Conservation (phyloP, 2,888 invertebrate species). For the Meteorus colon region DNA sequence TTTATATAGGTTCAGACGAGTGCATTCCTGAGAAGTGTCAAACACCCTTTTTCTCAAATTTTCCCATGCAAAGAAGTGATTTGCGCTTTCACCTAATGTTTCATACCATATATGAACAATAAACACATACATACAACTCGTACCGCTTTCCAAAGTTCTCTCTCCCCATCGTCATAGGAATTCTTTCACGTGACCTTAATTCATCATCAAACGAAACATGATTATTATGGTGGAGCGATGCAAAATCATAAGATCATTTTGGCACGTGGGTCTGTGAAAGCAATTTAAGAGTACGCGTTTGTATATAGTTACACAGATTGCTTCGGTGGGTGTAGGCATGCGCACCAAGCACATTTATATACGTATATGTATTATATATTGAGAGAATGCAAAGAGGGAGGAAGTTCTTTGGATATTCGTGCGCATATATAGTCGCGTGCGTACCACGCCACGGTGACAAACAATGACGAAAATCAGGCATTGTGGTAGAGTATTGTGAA, state of each 20-base stretch:
- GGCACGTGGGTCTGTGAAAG: slow-evolving; percentile 26
- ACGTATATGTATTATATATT: slow-evolving; percentile 30
- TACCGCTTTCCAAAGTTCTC: not conserved
- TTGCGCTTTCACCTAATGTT: not conserved
- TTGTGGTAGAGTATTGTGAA: slow-evolving; percentile 68
- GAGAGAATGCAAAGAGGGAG: not conserved
- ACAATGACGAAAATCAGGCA: slow-evolving; percentile 71
- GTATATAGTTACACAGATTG: slow-evolving; percentile 15
- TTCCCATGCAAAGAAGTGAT: not conserved
- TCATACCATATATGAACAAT: not conserved
- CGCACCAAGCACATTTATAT: slow-evolving; percentile 37
- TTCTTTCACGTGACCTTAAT: slow-evolving; percentile 27
- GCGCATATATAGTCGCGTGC: slow-evolving; percentile 56
- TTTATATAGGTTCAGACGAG: not conserved
- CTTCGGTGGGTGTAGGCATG: slow-evolving; percentile 44
- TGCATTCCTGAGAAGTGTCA: too few relatives aligned
- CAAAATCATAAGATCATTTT: slow-evolving; percentile 21
- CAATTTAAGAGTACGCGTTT: slow-evolving; percentile 34
- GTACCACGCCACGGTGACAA: slow-evolving; percentile 61
- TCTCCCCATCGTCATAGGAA: not conserved
- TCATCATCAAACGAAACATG: slow-evolving; percentile 32
- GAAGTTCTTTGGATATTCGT: slow-evolving; percentile 15
- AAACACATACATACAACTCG: not conserved
- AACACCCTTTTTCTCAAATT: too few relatives aligned
- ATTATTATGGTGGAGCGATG: slow-evolving; percentile 25